Evolutionary conservation across 2,888 invertebrate species (phyloP).

Genomic region (Conus canariensis): DNA sequence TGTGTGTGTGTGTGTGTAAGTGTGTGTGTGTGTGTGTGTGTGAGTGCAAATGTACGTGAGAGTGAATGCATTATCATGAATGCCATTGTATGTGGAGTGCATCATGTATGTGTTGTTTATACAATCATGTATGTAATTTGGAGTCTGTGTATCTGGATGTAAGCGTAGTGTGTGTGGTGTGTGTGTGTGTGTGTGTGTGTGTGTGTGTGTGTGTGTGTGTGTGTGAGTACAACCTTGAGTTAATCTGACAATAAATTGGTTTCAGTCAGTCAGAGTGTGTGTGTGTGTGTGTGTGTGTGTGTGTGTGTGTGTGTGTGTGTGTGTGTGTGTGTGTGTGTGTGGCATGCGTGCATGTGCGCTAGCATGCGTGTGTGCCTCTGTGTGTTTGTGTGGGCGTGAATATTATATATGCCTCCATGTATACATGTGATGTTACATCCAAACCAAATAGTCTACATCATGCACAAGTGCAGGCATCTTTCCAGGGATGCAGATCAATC

Average conservation of each 20-base stretch:
- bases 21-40: slow-evolving; percentile 8
- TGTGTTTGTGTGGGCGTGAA: not conserved
- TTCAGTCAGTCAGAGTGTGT: too few species aligned
- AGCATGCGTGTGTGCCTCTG: not conserved
- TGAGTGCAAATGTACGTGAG: not conserved
- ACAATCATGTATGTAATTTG: not conserved
- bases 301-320: slow-evolving; percentile 1
- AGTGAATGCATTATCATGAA: not conserved
- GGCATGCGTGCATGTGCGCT: not conserved
- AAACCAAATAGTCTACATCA: too few species aligned
- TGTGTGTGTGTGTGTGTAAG: slow-evolving; percentile 5
- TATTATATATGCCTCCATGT: too few species aligned
- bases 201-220: slow-evolving; percentile 1
- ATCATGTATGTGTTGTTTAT: not conserved
- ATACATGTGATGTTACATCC: too few species aligned
- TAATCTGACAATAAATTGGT: too few species aligned
- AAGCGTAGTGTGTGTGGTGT: not conserved
- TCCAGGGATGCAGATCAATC: too few species aligned
- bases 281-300: not conserved
- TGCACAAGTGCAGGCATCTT: too few species aligned
- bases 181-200: not conserved
- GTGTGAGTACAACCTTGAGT: not conserved
- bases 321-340: slow-evolving; percentile 12
- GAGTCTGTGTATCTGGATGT: not conserved
- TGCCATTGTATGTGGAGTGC: not conserved